A percentile compares a stretch with the other conserved stretches of the same genome.
These are phyloP conservation scores for Tetranychus piercei DNA, from an alignment of 2,888 invertebrate species.

Conservation along the genomic window DNA sequence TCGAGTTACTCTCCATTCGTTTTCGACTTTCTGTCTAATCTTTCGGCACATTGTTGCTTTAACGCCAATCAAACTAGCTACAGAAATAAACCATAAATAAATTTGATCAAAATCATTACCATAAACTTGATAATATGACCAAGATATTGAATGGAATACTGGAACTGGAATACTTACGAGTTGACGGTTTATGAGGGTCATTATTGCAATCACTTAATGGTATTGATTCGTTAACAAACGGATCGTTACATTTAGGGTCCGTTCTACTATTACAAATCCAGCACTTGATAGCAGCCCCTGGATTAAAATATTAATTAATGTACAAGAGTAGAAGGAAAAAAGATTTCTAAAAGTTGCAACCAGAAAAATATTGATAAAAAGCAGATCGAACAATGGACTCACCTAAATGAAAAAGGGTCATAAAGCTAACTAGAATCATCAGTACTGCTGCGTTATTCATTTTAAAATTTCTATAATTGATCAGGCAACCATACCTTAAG, in stretches of 20 bases:
- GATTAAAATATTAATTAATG: neutral
- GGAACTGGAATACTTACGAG: neutral
- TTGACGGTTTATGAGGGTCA: constrained; percentile 9
- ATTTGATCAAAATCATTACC: neutral
- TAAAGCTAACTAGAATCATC: no score
- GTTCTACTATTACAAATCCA: constrained; percentile 75
- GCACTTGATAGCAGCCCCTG: constrained; percentile 45
- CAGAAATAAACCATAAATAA: neutral
- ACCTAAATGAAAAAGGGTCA: no score
- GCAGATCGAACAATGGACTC: no score
- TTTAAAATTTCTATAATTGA: no score
- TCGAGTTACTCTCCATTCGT: constrained; percentile 69
- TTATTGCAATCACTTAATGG: constrained; percentile 55
- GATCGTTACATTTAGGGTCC: constrained; percentile 76
- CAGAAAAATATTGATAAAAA: no score
- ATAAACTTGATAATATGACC: neutral
- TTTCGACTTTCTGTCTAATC: constrained; percentile 72
- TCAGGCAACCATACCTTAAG: no score
- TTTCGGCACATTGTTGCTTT: constrained; percentile 71
- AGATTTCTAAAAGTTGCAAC: no score
- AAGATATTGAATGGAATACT: neutral
- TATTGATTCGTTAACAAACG: constrained; percentile 70
- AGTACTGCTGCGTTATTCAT: no score
- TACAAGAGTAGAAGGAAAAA: no score
- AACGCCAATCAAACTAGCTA: neutral